Evolutionary conservation across 1,140 invertebrate species (phyloP).

Genomic region (Probaryconus sp.): DNA sequence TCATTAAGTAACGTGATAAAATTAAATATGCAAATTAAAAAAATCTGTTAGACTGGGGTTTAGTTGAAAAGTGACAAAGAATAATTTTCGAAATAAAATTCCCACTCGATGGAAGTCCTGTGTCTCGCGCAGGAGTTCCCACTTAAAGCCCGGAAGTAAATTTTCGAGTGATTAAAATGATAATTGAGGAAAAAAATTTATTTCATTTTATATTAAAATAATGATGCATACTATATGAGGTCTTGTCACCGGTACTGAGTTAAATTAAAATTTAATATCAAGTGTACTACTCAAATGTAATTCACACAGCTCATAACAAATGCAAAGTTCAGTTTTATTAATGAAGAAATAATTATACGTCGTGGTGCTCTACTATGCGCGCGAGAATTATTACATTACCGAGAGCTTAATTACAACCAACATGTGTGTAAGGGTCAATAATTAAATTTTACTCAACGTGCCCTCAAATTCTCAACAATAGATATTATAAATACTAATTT

Average conservation of each 20-base stretch:
- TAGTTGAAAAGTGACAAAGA: constrained; percentile 20
- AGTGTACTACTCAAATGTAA: constrained; percentile 23
- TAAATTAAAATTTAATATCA: neutral
- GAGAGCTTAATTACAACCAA: constrained; percentile 34
- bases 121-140: too few species aligned
- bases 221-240: too few species aligned
- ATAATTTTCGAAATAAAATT: constrained; percentile 13
- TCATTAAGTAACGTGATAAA: constrained; percentile 37
- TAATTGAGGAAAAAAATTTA: constrained; percentile 35
- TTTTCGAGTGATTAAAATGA: constrained; percentile 29
- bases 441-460: constrained; percentile 34
- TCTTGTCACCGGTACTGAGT: neutral
- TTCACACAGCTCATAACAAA: constrained; percentile 37
- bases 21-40: constrained; percentile 49
- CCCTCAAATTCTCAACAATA: constrained; percentile 10
- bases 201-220: constrained; percentile 22
- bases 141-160: constrained; percentile 30
- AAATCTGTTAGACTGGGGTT: constrained; percentile 27
- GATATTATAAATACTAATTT: constrained; percentile 41
- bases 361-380: constrained; percentile 5
- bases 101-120: constrained; percentile 4
- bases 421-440: constrained; percentile 31
- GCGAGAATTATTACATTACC: constrained; percentile 36
- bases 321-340: constrained; percentile 36
- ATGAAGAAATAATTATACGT: constrained; percentile 53